These are phyloP conservation scores for Nasonia oneida DNA, from an alignment of 2,888 invertebrate species.

Conservation along the genomic window DNA sequence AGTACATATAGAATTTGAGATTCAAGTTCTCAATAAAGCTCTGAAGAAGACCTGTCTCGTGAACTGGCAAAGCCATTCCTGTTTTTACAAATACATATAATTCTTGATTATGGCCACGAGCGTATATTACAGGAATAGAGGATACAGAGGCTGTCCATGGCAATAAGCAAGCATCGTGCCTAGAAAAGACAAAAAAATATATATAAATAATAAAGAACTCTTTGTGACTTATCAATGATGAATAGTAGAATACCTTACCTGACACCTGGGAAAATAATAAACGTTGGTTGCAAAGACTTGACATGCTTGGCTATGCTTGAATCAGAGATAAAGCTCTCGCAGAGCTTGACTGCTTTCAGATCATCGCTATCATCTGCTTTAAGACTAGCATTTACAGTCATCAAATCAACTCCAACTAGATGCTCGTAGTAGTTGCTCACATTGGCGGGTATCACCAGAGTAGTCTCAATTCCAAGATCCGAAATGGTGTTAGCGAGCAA, in stretches of 20 bases:
- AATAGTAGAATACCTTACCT: conserved; percentile 68
- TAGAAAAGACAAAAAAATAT: conserved; percentile 62
- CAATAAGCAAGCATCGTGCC: conserved; percentile 76
- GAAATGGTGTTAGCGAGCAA: conserved; percentile 75
- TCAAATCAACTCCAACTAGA: conserved; percentile 71
- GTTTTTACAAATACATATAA: conserved; percentile 73
- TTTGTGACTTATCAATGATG: background rate
- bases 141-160: conserved; percentile 72
- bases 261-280: conserved; percentile 74
- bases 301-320: conserved; percentile 68
- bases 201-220: background rate
- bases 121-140: conserved; percentile 75
- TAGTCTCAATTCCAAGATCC: conserved; percentile 73
- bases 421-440: conserved; percentile 71
- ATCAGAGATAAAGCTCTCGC: conserved; percentile 70
- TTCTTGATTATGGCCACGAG: conserved; percentile 72
- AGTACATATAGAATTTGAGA: conserved; percentile 65
- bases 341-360: conserved; percentile 69
- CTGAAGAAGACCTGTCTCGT: conserved; percentile 68
- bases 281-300: conserved; percentile 72
- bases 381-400: conserved; percentile 64
- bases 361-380: conserved; percentile 64
- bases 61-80: conserved; percentile 73
- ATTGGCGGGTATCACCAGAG: conserved; percentile 69
- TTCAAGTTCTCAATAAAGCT: conserved; percentile 65